These are phyloP conservation scores for Carterocephalus palaemon DNA, from an alignment of 2,888 invertebrate species.

Conservation along the genomic window DNA sequence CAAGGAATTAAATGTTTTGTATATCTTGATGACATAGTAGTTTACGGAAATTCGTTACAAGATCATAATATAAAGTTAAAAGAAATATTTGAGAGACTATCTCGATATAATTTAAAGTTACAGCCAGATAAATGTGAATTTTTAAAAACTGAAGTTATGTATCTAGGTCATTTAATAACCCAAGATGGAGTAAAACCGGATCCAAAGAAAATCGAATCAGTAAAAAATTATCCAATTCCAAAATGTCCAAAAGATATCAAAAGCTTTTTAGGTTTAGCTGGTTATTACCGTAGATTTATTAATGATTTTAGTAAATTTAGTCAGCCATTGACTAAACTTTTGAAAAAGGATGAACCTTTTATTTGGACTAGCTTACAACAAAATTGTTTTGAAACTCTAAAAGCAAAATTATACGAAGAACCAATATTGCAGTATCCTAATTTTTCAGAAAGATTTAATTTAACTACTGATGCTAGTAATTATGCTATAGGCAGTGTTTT, in stretches of 20 bases:
- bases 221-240: constrained; percentile 21
- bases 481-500: constrained; percentile 25
- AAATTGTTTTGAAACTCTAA: constrained; percentile 19
- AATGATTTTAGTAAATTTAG: constrained; percentile 25
- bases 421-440: constrained; percentile 27
- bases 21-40: constrained; percentile 25
- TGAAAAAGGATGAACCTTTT: constrained; percentile 19
- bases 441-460: constrained; percentile 26
- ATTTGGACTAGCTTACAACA: constrained; percentile 24
- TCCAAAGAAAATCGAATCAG: constrained; percentile 24
- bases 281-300: constrained; percentile 45
- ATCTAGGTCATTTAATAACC: constrained; percentile 34
- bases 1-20: constrained; percentile 26
- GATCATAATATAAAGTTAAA: constrained; percentile 22
- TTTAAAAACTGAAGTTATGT: constrained; percentile 16
- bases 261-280: constrained; percentile 24
- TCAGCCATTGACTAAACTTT: constrained; percentile 15
- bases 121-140: constrained; percentile 29
- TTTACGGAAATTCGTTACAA: constrained; percentile 23
- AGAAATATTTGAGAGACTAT: constrained; percentile 24
- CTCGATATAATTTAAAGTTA: constrained; percentile 21
- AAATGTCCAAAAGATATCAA: constrained; percentile 24
- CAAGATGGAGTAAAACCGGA: constrained; percentile 34
- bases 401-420: constrained; percentile 12
- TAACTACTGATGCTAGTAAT: constrained; percentile 28